Conservation (phyloP, 2,113 vertebrate genomes). For the Myrmophylax atrothorax region DNA sequence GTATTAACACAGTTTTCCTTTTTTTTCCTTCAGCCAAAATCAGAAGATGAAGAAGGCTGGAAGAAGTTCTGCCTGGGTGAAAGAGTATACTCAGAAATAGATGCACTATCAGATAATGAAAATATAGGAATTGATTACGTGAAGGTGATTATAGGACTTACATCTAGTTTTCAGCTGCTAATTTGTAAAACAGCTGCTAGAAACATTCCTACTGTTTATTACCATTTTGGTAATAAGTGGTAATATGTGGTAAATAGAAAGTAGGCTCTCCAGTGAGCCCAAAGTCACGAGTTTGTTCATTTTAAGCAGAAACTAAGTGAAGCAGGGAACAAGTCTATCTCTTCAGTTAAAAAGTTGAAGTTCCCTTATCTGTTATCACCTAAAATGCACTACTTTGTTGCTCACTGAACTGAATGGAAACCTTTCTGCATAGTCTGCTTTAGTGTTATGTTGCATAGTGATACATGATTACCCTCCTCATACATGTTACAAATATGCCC, state of each 20-base stretch:
- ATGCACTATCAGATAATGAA: slow-evolving; percentile 59
- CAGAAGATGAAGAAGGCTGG: slow-evolving; percentile 93
- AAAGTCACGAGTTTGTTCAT: not conserved
- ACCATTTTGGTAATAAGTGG: not conserved
- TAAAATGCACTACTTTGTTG: not conserved
- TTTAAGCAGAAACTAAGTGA: not conserved
- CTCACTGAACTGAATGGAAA: not conserved
- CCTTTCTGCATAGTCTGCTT: not conserved
- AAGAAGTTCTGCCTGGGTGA: slow-evolving; percentile 94
- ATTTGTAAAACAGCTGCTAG: not conserved
- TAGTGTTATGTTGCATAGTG: not conserved
- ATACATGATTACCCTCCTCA: not conserved
- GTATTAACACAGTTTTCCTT: not conserved
- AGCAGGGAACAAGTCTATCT: not conserved
- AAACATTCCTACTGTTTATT: not conserved
- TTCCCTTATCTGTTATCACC: not conserved
- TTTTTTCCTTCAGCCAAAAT: slow-evolving; percentile 79
- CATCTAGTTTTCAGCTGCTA: not conserved
- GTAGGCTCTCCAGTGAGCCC: not conserved
- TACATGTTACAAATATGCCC: not conserved
- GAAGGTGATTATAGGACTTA: slow-evolving; percentile 75
- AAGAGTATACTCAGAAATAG: slow-evolving; percentile 74
- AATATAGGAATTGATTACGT: slow-evolving; percentile 86
- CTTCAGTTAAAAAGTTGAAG: not conserved
- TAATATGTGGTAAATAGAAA: not conserved